A percentile compares a stretch with the other conserved stretches of the same genome.
These are phyloP conservation scores for Byasa hedistus DNA, from an alignment of 2,888 invertebrate genomes.

Conservation along the genomic window DNA sequence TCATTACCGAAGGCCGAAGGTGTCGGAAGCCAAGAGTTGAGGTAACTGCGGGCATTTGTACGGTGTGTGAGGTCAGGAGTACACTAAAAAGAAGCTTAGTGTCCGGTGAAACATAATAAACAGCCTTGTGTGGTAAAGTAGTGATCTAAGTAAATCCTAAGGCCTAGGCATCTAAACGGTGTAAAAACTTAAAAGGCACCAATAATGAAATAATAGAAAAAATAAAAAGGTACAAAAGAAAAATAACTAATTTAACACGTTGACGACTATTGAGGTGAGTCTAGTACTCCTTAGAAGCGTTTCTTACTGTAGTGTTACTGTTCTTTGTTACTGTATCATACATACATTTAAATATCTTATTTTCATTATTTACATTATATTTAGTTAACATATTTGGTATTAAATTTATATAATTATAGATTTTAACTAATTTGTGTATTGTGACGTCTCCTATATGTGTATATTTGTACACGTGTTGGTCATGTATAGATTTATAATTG, in stretches of 20 bases:
- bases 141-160: constrained; percentile 78
- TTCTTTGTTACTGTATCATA: constrained; percentile 41
- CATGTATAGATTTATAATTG: constrained; percentile 45
- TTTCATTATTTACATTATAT: constrained; percentile 45
- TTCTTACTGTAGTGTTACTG: constrained; percentile 69
- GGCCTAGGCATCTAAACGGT: constrained; percentile 78
- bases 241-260: constrained; percentile 75
- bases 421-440: constrained; percentile 36
- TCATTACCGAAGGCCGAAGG: constrained; percentile 72
- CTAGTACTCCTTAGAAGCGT: constrained; percentile 75
- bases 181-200: constrained; percentile 75
- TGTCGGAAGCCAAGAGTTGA: constrained; percentile 78
- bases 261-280: constrained; percentile 74
- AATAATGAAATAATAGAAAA: constrained; percentile 61
- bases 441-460: constrained; percentile 53
- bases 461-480: constrained; percentile 50
- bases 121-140: constrained; percentile 78
- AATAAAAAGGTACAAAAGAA: constrained; percentile 50
- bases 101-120: constrained; percentile 76
- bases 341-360: constrained; percentile 40
- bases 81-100: constrained; percentile 78
- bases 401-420: constrained; percentile 40
- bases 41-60: constrained; percentile 80
- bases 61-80: constrained; percentile 79
- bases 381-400: constrained; percentile 42